These are phyloP conservation scores for Chamaedrilus cognettii DNA, from an alignment of 2,888 invertebrate genomes.

Conservation along the genomic window DNA sequence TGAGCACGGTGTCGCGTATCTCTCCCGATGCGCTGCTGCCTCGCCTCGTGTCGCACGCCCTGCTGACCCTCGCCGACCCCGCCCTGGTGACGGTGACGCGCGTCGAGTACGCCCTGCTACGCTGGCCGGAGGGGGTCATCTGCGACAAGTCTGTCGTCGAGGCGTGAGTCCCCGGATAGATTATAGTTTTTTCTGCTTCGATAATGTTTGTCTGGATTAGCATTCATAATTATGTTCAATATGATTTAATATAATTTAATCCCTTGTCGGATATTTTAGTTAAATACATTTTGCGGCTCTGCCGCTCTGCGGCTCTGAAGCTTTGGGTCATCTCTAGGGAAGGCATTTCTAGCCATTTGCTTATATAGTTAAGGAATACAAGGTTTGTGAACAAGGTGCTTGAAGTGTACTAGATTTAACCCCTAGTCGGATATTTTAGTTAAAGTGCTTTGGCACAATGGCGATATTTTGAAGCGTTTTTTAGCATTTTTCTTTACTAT, in stretches of 20 bases:
- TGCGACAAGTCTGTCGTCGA: constrained; percentile 81
- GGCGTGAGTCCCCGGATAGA: constrained; percentile 17
- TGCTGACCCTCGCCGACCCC: constrained; percentile 63
- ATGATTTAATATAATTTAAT: too few species aligned
- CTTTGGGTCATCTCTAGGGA: background rate
- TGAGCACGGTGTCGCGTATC: constrained; percentile 70
- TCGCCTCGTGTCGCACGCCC: constrained; percentile 68
- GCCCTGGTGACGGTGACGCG: constrained; percentile 70
- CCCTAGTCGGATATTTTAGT: too few species aligned
- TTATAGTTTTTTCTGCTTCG: background rate
- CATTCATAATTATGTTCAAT: background rate
- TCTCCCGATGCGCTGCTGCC: constrained; percentile 71
- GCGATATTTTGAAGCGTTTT: too few species aligned
- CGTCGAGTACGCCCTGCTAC: constrained; percentile 66
- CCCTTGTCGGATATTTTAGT: too few species aligned
- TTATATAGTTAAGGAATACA: too few species aligned
- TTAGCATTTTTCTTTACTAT: too few species aligned
- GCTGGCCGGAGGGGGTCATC: constrained; percentile 85
- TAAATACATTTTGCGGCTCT: too few species aligned
- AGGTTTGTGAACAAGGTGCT: too few species aligned
- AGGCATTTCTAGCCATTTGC: too few species aligned
- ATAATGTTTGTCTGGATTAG: background rate
- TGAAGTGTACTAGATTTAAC: too few species aligned
- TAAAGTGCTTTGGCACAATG: too few species aligned
- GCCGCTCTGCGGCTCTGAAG: background rate